phyloP scores from a whole-genome alignment of 2,888 invertebrate species.

The Myathropa florea region DNA sequence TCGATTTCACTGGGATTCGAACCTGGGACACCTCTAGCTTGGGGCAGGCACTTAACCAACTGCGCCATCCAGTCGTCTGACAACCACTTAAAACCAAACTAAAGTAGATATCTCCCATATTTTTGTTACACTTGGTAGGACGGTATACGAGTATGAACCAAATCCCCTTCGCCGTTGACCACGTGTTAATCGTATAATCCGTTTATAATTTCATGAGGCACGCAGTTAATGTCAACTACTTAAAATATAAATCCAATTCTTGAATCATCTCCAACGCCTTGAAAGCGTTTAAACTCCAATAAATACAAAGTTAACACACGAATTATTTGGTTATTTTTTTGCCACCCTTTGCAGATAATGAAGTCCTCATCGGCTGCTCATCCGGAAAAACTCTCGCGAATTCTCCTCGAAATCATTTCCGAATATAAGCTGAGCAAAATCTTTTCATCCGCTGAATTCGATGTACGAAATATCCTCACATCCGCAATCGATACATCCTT shows the following conservation, averaged over 20 bases:
- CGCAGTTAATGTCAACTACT: background rate
- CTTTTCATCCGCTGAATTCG: slow-evolving; percentile 81
- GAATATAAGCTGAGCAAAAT: slow-evolving; percentile 81
- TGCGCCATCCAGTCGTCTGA: too few relatives aligned
- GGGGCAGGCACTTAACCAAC: too few relatives aligned
- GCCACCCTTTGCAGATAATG: slow-evolving; percentile 75
- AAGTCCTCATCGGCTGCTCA: slow-evolving; percentile 77
- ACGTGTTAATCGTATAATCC: background rate
- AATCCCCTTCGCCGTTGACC: too few relatives aligned
- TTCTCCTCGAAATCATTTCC: slow-evolving; percentile 79
- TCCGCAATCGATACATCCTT: slow-evolving; percentile 82
- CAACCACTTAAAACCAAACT: too few relatives aligned
- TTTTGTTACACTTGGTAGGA: too few relatives aligned
- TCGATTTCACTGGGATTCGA: too few relatives aligned
- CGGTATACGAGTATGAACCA: too few relatives aligned
- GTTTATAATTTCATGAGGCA: background rate
- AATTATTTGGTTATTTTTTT: background rate
- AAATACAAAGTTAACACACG: background rate
- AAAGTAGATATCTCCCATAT: too few relatives aligned
- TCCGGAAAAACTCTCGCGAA: slow-evolving; percentile 76
- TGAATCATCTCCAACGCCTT: background rate
- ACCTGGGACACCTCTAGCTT: too few relatives aligned
- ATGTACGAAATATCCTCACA: slow-evolving; percentile 81
- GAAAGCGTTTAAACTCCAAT: background rate
- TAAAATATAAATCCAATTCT: background rate